A percentile compares a stretch with the other conserved stretches of the same genome.
These are phyloP conservation scores for Choreutis nemorana DNA, from an alignment of 2,888 invertebrate genomes.

Conservation along the genomic window DNA sequence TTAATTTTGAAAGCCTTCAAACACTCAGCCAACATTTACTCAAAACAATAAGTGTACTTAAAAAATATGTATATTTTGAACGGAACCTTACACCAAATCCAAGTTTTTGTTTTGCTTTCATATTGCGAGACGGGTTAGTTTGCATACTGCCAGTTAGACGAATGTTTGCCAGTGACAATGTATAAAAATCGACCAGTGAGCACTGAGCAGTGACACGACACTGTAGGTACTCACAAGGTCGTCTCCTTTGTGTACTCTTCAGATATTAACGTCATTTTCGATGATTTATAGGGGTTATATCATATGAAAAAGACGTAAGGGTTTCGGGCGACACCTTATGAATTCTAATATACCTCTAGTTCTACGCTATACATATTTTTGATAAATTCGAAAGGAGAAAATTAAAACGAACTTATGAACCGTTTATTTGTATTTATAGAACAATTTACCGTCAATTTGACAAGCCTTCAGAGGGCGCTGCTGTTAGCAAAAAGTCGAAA, in stretches of 20 bases:
- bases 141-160: conserved; percentile 23
- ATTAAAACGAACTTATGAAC: neutral
- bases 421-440: conserved; percentile 7
- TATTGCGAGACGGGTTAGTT: conserved; percentile 48
- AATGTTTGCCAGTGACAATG: conserved; percentile 26
- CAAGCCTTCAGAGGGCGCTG: conserved; percentile 19
- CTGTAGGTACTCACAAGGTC: conserved; percentile 24
- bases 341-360: conserved; percentile 48
- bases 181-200: conserved; percentile 17
- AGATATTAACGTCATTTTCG: conserved; percentile 42
- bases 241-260: conserved; percentile 35
- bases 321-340: conserved; percentile 42
- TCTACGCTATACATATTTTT: too few relatives aligned
- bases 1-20: too few relatives aligned
- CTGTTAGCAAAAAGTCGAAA: conserved; percentile 48
- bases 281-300: conserved; percentile 50
- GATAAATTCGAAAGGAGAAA: too few relatives aligned
- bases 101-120: conserved; percentile 38
- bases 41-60: too few relatives aligned
- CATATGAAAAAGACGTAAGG: conserved; percentile 46
- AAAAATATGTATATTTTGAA: too few relatives aligned
- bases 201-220: conserved; percentile 15
- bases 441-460: conserved; percentile 34
- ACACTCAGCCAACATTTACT: too few relatives aligned
- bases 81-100: too few relatives aligned